Percentiles rank a stretch among this genome's conserved stretches.
phyloP scores from a whole-genome alignment of 2,888 invertebrate species.

The Rotaria macrura region DNA sequence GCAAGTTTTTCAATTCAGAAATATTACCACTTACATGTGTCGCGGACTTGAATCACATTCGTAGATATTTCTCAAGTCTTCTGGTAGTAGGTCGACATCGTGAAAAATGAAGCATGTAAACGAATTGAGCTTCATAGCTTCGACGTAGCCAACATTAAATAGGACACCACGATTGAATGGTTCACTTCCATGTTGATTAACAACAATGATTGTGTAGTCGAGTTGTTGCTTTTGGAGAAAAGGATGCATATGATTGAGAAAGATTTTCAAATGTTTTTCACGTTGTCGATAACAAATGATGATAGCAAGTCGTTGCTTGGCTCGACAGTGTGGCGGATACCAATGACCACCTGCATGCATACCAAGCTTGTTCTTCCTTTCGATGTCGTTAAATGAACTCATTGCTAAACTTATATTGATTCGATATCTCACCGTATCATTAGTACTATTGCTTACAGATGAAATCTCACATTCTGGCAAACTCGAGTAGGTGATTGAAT shows the following conservation, averaged over 20 bases:
- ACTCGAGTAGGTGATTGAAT: no score
- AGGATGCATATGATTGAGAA: not conserved
- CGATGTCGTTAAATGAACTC: no score
- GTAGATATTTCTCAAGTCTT: slow-evolving; percentile 81
- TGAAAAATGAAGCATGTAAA: slow-evolving; percentile 83
- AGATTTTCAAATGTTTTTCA: not conserved
- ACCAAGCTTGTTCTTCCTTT: no score
- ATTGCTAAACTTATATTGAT: no score
- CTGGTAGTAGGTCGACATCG: slow-evolving; percentile 83
- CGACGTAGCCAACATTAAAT: slow-evolving; percentile 88
- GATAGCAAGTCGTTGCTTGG: not conserved
- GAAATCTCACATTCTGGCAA: no score
- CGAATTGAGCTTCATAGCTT: slow-evolving; percentile 64
- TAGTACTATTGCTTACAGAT: no score
- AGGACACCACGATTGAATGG: slow-evolving; percentile 86
- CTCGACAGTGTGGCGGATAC: not conserved
- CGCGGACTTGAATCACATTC: not conserved
- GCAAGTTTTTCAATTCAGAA: no score
- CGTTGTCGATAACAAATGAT: not conserved
- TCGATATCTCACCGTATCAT: no score
- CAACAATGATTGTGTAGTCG: not conserved
- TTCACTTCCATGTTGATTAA: not conserved
- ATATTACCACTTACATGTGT: not conserved
- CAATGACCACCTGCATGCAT: not conserved
- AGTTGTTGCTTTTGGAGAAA: not conserved